Evolutionary conservation across 1,140 invertebrate species (phyloP).

Genomic region (Diprion similis): DNA sequence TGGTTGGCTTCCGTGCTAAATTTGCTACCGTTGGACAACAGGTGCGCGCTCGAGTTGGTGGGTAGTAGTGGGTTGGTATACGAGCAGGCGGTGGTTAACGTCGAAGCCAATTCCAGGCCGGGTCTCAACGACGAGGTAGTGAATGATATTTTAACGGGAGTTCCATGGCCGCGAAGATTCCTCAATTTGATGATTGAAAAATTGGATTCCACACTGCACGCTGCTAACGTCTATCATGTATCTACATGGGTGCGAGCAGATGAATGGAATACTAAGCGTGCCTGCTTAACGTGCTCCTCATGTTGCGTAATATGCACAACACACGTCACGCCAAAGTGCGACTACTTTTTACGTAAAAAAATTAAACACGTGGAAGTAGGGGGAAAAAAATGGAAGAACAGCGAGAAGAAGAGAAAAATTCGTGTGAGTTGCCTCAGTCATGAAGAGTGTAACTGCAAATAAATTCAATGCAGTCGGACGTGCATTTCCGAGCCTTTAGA

Average conservation of each 20-base stretch:
- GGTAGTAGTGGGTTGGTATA: not conserved
- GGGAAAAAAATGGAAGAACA: not conserved
- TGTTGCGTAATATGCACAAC: not conserved
- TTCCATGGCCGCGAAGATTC: not conserved
- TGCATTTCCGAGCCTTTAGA: not conserved
- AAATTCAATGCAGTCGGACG: not conserved
- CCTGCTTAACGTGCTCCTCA: not conserved
- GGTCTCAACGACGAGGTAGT: too few species aligned
- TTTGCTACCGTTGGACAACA: slow-evolving; percentile 1
- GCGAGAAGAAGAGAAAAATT: too few species aligned
- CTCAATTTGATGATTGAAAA: not conserved
- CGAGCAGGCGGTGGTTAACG: not conserved
- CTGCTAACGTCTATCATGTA: too few species aligned
- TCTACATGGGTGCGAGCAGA: not conserved
- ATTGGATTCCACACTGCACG: not conserved
- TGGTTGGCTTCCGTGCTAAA: not conserved
- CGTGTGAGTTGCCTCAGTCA: too few species aligned
- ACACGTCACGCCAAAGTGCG: too few species aligned
- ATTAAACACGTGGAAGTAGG: not conserved
- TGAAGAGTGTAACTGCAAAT: not conserved
- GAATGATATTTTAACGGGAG: not conserved
- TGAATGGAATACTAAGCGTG: not conserved
- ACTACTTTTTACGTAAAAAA: not conserved
- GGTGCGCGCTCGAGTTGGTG: not conserved
- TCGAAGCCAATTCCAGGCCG: too few species aligned